Evolutionary conservation across 2,797 vertebrate genomes (phyloP), one percentile per base, ranked within the genome.

Genomic region (Acanthis flammea): DNA sequence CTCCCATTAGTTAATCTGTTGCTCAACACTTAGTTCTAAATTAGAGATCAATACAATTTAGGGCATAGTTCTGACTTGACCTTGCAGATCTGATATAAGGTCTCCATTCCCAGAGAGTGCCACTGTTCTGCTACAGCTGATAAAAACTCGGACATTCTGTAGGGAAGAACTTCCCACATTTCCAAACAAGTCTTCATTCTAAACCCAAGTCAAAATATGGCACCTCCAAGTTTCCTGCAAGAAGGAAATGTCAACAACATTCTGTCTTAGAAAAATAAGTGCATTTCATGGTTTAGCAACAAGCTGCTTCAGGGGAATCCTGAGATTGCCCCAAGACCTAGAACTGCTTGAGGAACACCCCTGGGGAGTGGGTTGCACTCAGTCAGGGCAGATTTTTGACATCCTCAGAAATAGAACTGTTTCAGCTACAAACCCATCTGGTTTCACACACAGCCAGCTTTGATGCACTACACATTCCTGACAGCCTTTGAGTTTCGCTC

Each of bases 371-470:
- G 47, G 47, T 35, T 78, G 51, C 39, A 42, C 18, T 70, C 18
- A 72, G 10, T 8, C 19, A 57, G 55, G 42, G 35, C 47, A 88
- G 54, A 78, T 88, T 93, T 93, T 96, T 1, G 0, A 66, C 31
- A 73, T 76, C 41, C 19, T 81, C 62, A 90, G 85, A 77, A 78
- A 55, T 3, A 77, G 37, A 92, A 90, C 28, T 76, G 24, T 89
- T 96, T 77, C 79, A 90, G 62, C 83, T 88, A 94, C 67, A 92
- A 90, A 88, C 14, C 37, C 86, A 78, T 72, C 37, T 66, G 51
- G 55, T 94, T 95, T 94, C 72, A 93, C 71, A 67, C 27, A 61
- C 19, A 91, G 31, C 5, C 85, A 83, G 39, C 15, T 95, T 87
- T 92, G 54, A 81, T 31, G 51, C 23, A 58, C 50, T 42, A 60